These are phyloP conservation scores for Caracal caracal DNA, from an alignment of 2,113 vertebrate genomes.

Conservation along the genomic window DNA sequence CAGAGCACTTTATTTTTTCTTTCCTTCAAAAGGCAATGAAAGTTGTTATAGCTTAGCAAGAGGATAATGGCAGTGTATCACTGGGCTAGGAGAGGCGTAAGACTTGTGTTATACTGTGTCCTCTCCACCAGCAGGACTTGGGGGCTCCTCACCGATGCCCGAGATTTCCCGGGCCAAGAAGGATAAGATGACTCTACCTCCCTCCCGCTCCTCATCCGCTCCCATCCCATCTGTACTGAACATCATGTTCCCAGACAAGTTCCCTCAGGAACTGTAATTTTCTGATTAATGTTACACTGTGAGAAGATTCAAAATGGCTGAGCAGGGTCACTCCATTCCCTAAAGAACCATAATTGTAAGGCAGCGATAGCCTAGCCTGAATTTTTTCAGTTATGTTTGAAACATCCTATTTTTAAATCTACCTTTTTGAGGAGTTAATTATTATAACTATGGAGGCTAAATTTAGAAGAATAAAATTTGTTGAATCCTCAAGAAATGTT, in stretches of 20 bases:
- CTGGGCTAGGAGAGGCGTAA: constrained; percentile 33
- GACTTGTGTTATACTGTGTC: not conserved
- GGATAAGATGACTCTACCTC: not conserved
- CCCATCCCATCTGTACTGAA: constrained; percentile 27
- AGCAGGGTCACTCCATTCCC: constrained; percentile 47
- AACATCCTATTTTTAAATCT: constrained; percentile 48
- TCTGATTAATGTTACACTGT: constrained; percentile 52
- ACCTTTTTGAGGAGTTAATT: constrained; percentile 18
- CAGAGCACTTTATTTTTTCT: constrained; percentile 9
- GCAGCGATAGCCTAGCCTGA: not conserved
- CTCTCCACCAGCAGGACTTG: not conserved
- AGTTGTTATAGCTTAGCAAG: constrained; percentile 67
- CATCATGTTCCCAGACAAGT: constrained; percentile 48
- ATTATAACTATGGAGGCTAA: not conserved
- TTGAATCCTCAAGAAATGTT: not conserved
- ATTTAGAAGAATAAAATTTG: not conserved
- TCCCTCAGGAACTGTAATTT: constrained; percentile 58
- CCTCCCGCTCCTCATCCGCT: not conserved
- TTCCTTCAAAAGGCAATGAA: constrained; percentile 60
- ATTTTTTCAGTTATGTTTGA: not conserved
- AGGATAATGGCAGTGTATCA: constrained; percentile 42
- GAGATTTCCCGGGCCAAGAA: not conserved
- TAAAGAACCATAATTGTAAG: constrained; percentile 37
- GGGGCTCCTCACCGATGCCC: not conserved
- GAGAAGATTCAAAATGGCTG: constrained; percentile 51